Evolutionary conservation across 2,888 invertebrate species (phyloP), one percentile per base, ranked within the genome.

Genomic region (Lasius platythorax): DNA sequence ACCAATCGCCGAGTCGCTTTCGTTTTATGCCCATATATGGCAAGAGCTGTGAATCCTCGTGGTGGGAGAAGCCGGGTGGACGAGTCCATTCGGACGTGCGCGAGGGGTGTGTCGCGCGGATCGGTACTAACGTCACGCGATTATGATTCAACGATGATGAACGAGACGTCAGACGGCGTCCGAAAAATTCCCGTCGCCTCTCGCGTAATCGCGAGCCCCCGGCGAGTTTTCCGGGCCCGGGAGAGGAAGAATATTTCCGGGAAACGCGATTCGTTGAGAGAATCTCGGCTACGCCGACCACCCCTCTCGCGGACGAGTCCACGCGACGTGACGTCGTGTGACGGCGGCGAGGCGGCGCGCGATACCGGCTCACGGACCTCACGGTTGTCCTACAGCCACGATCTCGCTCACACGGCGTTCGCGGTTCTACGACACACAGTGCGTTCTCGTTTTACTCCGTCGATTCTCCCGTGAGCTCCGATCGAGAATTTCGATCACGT

Each of bases 1-100:
- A 95, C 97, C 97, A 97, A 97, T 97, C 96, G 95, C 95, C 95
- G 94, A 92, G 93, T 96, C 94, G 95, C 94, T 96, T 96, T 96
- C 96, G 96, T 96, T 97, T 96, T 96, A 97, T 97, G 97, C 96
- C 97, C 97, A 97, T 97, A 97, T 97, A 97, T 96, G 97, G 97
- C 96, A 96, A 97, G 96, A 96, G 96, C 96, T 96, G 96, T 96
- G 96, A 96, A 95, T 95, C 95, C 94, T 95, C 94, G 95, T 95
- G 95, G 96, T 95, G 95, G 95, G 95, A 96, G 95, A 92, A 91
- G 95, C 90, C 91, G 95, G 95, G 89, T 90, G 94, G 94, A 90
- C 92, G 94, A 94, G 91, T 94, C 94, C 93, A 95, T 92, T 92
- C 73, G 43, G 23, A 23, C 53, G n/a, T 6, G 73, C 37, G 9